Percentiles rank a stretch among this genome's conserved stretches.
Evolutionary conservation across 1,140 invertebrate genomes (phyloP).

Genomic region (Zaprionus africanus): DNA sequence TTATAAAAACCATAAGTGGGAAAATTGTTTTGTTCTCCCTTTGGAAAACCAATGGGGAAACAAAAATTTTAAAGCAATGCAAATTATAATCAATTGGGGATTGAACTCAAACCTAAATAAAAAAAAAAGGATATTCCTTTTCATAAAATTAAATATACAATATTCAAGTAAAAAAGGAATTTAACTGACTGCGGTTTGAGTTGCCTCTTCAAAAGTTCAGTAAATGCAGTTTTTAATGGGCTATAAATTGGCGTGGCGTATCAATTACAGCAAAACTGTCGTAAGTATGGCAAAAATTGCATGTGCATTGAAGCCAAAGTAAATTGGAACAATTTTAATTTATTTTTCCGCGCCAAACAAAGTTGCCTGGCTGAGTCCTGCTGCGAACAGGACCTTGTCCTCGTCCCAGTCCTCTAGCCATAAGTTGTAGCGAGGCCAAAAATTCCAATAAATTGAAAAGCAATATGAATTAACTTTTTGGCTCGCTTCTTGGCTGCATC

Average conservation of each 20-base stretch:
- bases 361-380: slow-evolving; percentile 19
- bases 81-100: neutral
- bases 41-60: neutral
- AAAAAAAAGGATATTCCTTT: too few species aligned
- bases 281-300: slow-evolving; percentile 34
- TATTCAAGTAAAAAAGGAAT: neutral
- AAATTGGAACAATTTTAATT: slow-evolving; percentile 74
- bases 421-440: slow-evolving; percentile 47
- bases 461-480: slow-evolving; percentile 82
- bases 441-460: slow-evolving; percentile 81
- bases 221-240: neutral
- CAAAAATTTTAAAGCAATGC: neutral
- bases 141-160: neutral
- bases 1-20: neutral
- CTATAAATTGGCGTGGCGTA: slow-evolving; percentile 8
- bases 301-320: slow-evolving; percentile 21
- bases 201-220: neutral
- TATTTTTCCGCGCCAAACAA: slow-evolving; percentile 52
- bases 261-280: slow-evolving; percentile 25
- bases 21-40: neutral
- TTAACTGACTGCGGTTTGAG: neutral
- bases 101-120: too few species aligned
- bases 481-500: slow-evolving; percentile 21
- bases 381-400: slow-evolving; percentile 5
- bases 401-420: slow-evolving; percentile 36